Conservation (phyloP, 2,113 vertebrate genomes). For the Melanocharis versteri region DNA sequence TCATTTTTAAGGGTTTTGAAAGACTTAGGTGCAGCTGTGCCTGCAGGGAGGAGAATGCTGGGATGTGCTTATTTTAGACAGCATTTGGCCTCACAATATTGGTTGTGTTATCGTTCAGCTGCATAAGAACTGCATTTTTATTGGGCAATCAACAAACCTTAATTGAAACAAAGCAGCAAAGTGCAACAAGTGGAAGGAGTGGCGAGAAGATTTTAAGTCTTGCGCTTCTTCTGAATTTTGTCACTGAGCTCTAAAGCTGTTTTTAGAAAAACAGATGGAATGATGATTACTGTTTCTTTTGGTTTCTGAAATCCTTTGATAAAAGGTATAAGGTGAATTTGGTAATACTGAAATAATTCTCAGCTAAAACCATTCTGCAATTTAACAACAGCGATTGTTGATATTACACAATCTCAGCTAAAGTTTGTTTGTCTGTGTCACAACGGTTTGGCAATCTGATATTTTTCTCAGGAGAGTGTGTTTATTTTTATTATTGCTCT, state of each 20-base stretch:
- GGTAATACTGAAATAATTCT: background rate
- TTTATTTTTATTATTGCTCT: background rate
- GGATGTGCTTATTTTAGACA: background rate
- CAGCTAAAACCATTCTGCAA: background rate
- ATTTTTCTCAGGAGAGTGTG: background rate
- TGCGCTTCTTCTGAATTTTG: background rate
- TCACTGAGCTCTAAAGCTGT: background rate
- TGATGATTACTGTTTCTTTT: background rate
- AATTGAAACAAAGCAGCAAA: background rate
- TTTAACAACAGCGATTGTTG: background rate
- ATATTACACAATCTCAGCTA: background rate
- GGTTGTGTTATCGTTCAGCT: background rate
- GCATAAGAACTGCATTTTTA: rapidly evolving
- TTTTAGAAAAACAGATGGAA: background rate
- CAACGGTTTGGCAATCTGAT: background rate
- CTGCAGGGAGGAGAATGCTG: background rate
- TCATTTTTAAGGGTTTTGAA: background rate
- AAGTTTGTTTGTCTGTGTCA: constrained; percentile 8
- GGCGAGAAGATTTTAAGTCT: background rate
- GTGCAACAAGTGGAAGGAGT: background rate
- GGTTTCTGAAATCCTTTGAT: background rate
- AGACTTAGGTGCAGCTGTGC: background rate
- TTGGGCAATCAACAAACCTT: background rate
- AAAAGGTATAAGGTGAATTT: background rate
- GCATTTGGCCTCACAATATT: background rate